These are phyloP conservation scores for Coelopa pilipes DNA, from an alignment of 2,888 invertebrate species.

Conservation along the genomic window DNA sequence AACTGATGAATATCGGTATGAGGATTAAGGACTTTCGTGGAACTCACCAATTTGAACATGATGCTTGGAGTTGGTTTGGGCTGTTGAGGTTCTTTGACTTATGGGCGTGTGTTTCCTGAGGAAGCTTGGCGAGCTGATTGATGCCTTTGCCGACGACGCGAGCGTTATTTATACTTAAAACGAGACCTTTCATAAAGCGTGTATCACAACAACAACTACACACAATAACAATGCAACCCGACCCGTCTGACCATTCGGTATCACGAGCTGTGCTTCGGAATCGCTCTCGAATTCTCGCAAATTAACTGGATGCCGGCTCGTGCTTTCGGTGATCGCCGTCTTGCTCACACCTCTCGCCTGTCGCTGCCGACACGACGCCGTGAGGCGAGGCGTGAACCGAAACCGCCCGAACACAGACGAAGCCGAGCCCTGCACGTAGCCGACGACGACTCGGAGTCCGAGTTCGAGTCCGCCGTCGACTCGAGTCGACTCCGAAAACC, in stretches of 20 bases:
- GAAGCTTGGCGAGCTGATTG: constrained; percentile 44
- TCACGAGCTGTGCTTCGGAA: too few relatives aligned
- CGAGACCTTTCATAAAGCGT: too few relatives aligned
- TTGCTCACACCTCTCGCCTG: background rate
- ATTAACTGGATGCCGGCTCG: background rate
- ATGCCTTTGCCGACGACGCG: constrained; percentile 27
- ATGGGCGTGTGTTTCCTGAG: constrained; percentile 26
- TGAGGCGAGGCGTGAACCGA: too few relatives aligned
- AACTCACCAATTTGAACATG: constrained; percentile 54
- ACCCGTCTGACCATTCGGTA: too few relatives aligned
- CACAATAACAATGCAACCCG: too few relatives aligned
- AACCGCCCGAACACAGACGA: background rate
- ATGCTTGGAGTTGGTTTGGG: constrained; percentile 36
- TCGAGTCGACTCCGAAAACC: constrained; percentile 1
- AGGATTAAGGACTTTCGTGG: too few relatives aligned
- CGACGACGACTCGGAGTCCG: too few relatives aligned
- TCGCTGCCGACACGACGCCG: background rate
- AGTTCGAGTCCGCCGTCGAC: background rate
- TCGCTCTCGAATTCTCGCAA: too few relatives aligned
- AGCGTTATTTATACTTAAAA: constrained; percentile 42
- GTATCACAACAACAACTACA: too few relatives aligned
- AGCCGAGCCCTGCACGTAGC: background rate
- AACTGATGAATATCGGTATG: background rate
- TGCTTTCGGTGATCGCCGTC: background rate
- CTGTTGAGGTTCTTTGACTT: constrained; percentile 41